A percentile compares a stretch with the other conserved stretches of the same genome.
phyloP scores from a whole-genome alignment of 2,797 vertebrate genomes.

The Poeciliopsis presidionis region DNA sequence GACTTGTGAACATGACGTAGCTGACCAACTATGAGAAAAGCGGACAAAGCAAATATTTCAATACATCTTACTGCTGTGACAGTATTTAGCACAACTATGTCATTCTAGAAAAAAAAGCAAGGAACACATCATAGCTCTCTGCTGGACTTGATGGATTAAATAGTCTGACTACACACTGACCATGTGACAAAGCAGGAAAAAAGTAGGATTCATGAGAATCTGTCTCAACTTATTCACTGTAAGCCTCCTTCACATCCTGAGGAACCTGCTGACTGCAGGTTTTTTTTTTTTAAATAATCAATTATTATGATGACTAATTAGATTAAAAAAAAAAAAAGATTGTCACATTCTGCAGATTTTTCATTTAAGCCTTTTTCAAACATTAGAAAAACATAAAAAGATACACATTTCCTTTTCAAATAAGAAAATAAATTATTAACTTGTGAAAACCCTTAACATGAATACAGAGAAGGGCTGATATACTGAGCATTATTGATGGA shows the following conservation, averaged over 20 bases:
- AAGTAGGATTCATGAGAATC: background rate
- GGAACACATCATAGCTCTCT: background rate
- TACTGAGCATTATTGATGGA: too few species aligned
- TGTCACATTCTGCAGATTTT: too few species aligned
- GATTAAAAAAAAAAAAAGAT: too few species aligned
- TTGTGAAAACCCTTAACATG: too few species aligned
- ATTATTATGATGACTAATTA: too few species aligned
- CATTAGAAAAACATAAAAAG: too few species aligned
- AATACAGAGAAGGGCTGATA: too few species aligned
- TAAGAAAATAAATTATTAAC: too few species aligned
- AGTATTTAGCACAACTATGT: slow-evolving; percentile 14
- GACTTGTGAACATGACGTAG: slow-evolving; percentile 27
- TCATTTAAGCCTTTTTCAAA: too few species aligned
- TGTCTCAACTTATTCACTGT: background rate
- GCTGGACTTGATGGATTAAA: background rate
- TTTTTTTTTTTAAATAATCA: too few species aligned
- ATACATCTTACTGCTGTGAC: background rate
- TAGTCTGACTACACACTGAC: background rate
- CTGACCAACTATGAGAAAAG: background rate
- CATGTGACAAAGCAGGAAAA: background rate
- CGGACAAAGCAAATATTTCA: slow-evolving; percentile 6
- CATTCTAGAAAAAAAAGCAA: background rate
- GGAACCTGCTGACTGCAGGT: background rate
- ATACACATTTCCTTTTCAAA: too few species aligned
- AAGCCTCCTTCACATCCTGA: background rate